Percentiles rank a stretch among this genome's conserved stretches.
Conservation (phyloP, 2,797 vertebrate genomes). For the Ctenosaura bakeri region DNA sequence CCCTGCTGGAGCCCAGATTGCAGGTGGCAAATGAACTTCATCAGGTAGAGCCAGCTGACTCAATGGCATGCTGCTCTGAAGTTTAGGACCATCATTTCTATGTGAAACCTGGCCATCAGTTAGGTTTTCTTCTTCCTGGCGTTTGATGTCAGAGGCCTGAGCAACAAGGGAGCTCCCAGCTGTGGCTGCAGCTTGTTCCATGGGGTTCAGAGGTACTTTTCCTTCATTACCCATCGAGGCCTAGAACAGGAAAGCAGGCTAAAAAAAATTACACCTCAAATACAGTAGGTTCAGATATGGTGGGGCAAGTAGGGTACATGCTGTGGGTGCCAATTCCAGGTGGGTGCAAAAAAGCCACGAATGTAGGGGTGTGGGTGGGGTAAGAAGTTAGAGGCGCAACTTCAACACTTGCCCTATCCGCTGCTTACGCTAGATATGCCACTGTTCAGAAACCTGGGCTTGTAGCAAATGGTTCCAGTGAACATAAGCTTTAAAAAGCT, state of each 20-base stretch:
- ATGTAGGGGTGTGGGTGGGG: no score
- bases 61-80: rapidly evolving
- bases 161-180: background rate
- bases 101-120: background rate
- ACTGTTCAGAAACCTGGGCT: no score
- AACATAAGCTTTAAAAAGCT: background rate
- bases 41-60: background rate
- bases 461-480: background rate
- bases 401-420: no score
- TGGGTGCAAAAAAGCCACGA: no score
- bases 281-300: background rate
- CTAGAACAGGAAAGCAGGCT: conserved; percentile 36
- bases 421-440: no score
- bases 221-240: conserved; percentile 20
- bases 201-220: background rate
- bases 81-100: rapidly evolving
- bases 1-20: background rate
- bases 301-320: no score
- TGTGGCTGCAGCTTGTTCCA: background rate
- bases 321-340: no score
- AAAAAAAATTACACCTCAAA: background rate
- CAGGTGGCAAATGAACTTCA: background rate
- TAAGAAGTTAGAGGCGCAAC: no score
- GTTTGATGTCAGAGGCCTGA: background rate
- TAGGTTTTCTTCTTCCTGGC: background rate